These are phyloP conservation scores for Sebastes melanostomus DNA, from an alignment of 2,797 vertebrate genomes.

Conservation along the genomic window DNA sequence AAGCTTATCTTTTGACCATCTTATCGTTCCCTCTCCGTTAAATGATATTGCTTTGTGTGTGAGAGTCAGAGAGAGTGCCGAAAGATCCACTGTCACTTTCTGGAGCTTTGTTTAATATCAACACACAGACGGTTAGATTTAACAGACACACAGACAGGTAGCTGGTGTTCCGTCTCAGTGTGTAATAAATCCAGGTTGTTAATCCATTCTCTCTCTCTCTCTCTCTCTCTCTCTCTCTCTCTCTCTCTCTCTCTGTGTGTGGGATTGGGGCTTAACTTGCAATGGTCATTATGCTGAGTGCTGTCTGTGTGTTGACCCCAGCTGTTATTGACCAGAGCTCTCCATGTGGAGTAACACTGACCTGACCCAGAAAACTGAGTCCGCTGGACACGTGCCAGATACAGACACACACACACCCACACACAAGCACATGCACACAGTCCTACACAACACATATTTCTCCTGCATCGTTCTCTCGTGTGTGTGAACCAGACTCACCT, in stretches of 20 bases:
- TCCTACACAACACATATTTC: not conserved
- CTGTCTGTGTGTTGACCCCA: conserved; percentile 48
- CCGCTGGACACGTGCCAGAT: conserved; percentile 31
- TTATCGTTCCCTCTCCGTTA: not conserved
- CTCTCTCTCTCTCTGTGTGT: not conserved
- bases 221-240: not conserved
- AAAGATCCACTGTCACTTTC: not conserved
- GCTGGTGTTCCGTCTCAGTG: not conserved
- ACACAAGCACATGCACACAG: not conserved
- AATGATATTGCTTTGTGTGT: not conserved
- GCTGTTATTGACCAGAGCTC: conserved; percentile 66
- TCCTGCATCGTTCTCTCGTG: not conserved
- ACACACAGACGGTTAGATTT: not conserved
- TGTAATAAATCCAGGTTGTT: conserved; percentile 56
- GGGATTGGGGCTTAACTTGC: conserved; percentile 52
- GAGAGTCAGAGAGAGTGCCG: not conserved
- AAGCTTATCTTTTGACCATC: too few species aligned
- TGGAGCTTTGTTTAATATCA: not conserved
- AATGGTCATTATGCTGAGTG: conserved; percentile 61
- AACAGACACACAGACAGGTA: conserved; percentile 29
- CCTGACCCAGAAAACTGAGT: conserved; percentile 73
- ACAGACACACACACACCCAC: not conserved
- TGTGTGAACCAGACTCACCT: conserved; percentile 80
- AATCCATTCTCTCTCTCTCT: conserved; percentile 50
- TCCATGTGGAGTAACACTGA: conserved; percentile 66